phyloP scores from a whole-genome alignment of 2,797 vertebrate species.

The Chaetophractus vellerosus region DNA sequence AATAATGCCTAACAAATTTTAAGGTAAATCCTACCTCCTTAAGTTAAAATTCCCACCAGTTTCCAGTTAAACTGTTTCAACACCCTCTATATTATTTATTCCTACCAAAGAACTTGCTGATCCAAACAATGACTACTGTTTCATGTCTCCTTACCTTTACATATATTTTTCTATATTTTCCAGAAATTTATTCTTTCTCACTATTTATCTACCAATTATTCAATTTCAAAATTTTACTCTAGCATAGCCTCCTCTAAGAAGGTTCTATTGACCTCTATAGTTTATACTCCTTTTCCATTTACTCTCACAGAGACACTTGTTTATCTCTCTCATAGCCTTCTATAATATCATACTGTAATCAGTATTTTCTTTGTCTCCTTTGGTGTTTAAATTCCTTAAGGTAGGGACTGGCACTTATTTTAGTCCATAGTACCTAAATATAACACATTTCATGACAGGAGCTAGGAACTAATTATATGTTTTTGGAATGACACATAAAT shows the following conservation, averaged over 20 bases:
- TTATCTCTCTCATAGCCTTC: not conserved
- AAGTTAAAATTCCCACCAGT: not conserved
- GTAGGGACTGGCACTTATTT: not conserved
- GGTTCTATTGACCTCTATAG: not conserved
- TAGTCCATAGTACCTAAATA: not conserved
- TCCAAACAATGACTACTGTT: not conserved
- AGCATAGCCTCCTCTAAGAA: not conserved
- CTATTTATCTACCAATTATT: not conserved
- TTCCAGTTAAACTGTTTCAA: too few species aligned
- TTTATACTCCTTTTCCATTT: not conserved
- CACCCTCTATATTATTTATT: too few species aligned
- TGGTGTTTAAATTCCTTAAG: not conserved
- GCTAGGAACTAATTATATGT: too few species aligned
- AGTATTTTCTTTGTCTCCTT: too few species aligned
- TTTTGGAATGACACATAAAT: too few species aligned
- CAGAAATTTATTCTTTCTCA: not conserved
- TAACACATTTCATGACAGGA: not conserved
- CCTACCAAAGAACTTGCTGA: not conserved
- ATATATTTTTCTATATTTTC: not conserved
- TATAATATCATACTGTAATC: not conserved
- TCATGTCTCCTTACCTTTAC: not conserved
- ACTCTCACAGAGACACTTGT: not conserved
- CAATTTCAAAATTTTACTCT: not conserved
- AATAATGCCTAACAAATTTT: not conserved
- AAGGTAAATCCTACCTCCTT: not conserved